Conservation (phyloP, 2,888 invertebrate species). For the Coelogynopora nodosa region DNA sequence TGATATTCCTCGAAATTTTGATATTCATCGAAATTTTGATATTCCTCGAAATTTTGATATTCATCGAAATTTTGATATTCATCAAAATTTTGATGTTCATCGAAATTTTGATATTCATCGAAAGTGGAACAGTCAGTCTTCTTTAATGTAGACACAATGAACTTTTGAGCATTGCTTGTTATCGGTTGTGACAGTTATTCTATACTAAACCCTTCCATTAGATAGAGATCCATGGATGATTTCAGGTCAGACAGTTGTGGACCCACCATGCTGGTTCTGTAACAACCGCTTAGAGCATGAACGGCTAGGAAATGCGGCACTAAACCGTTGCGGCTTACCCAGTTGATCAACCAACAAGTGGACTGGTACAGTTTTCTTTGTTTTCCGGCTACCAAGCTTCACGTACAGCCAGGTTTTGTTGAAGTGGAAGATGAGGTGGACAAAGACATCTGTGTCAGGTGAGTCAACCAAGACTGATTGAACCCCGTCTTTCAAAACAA, state of each 20-base stretch:
- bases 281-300: neutral
- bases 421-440: too few relatives aligned
- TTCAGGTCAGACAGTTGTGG: neutral
- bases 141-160: constrained; percentile 5
- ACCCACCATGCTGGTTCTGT: constrained; percentile 10
- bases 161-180: neutral
- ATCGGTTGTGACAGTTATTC: constrained; percentile 14
- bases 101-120: neutral
- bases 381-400: constrained; percentile 12
- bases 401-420: constrained; percentile 14
- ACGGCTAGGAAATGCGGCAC: neutral
- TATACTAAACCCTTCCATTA: neutral
- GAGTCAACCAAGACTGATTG: too few relatives aligned
- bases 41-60: too few relatives aligned
- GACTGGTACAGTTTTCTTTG: constrained; percentile 25
- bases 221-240: constrained; percentile 3
- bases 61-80: too few relatives aligned
- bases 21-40: too few relatives aligned
- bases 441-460: too few relatives aligned
- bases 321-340: neutral
- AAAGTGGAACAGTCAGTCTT: constrained; percentile 23
- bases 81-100: too few relatives aligned
- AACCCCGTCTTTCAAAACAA: too few relatives aligned
- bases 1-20: too few relatives aligned
- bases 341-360: neutral